Evolutionary conservation across 2,797 vertebrate genomes (phyloP).

Genomic region (Pelodytes ibericus): DNA sequence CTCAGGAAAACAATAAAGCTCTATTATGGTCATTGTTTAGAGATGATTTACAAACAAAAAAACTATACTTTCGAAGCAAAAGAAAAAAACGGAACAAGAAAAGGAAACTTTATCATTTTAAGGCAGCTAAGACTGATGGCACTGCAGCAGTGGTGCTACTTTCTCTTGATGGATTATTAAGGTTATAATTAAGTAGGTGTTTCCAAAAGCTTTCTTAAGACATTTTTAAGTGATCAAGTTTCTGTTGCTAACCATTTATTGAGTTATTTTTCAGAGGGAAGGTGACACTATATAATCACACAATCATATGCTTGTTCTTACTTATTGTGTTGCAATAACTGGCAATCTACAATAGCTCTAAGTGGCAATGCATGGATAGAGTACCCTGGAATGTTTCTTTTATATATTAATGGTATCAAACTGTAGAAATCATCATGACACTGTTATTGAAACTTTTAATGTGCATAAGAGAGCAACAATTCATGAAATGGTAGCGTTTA

Average conservation of each 20-base stretch:
- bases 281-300: conserved; percentile 59
- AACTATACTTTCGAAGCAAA: conserved; percentile 51
- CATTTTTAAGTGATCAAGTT: conserved; percentile 62
- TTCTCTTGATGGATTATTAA: conserved; percentile 59
- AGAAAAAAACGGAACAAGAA: conserved; percentile 51
- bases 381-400: conserved; percentile 45
- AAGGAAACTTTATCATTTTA: conserved; percentile 63
- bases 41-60: conserved; percentile 47
- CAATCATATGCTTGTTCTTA: conserved; percentile 57
- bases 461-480: conserved; percentile 4
- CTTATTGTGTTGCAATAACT: conserved; percentile 56
- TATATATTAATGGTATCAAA: conserved; percentile 6
- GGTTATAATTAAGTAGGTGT: conserved; percentile 61
- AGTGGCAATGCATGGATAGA: conserved; percentile 53
- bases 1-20: conserved; percentile 46
- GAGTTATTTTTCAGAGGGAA: conserved; percentile 43
- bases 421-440: not conserved
- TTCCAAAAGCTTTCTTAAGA: conserved; percentile 51
- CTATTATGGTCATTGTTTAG: conserved; percentile 46
- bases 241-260: conserved; percentile 58
- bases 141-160: conserved; percentile 61
- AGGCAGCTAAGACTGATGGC: conserved; percentile 59
- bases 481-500: not conserved
- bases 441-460: not conserved
- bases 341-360: conserved; percentile 41